These are phyloP conservation scores for Periparus ater DNA, from an alignment of 2,797 vertebrate genomes.

Conservation along the genomic window DNA sequence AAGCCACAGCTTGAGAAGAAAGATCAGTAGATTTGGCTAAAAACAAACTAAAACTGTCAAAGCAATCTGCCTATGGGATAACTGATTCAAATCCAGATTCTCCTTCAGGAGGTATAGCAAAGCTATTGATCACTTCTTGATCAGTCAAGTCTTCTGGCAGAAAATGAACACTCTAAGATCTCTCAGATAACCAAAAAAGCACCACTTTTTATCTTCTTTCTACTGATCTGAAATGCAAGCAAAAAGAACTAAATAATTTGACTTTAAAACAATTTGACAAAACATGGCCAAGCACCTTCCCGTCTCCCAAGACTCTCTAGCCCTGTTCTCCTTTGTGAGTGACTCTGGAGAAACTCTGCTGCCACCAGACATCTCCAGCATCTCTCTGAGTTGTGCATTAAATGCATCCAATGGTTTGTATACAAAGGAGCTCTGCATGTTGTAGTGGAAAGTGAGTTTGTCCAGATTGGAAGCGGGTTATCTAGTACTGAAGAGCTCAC, in stretches of 20 bases:
- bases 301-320: background rate
- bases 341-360: background rate
- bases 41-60: background rate
- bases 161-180: background rate
- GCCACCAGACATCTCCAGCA: background rate
- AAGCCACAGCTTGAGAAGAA: background rate
- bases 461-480: background rate
- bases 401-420: background rate
- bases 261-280: background rate
- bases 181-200: background rate
- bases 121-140: background rate
- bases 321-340: background rate
- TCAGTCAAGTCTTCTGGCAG: background rate
- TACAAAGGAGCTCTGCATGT: background rate
- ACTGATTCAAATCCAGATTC: background rate
- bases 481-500: background rate
- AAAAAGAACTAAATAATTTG: background rate
- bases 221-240: background rate
- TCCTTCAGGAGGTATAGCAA: background rate
- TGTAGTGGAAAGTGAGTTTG: background rate
- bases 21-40: background rate
- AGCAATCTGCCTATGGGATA: background rate
- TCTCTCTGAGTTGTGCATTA: accelerated
- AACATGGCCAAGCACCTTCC: background rate
- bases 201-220: background rate